Base-by-base conservation (phyloP, 2,888 invertebrate genomes). In the Glaucopsyche alexis region DNA sequence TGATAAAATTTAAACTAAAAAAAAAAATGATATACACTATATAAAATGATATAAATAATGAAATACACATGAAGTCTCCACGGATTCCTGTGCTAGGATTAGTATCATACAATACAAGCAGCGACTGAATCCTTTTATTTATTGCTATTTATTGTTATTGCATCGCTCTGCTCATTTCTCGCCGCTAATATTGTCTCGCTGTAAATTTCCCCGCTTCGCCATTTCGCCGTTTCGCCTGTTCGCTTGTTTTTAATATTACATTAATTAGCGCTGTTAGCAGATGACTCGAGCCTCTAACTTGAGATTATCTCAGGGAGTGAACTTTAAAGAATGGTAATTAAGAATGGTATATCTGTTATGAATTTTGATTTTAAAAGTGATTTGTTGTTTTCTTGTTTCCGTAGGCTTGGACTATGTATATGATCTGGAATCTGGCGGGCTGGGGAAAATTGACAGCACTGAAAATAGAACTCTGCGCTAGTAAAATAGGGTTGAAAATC, bases 141-240 rank as follows among this genome's bases (percentile, higher is more conserved):
- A 93, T 93, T 87, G 88, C 93, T 92, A 92, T 93, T 93, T 93
- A 93, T 93, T 93, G 92, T 93, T 93, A 93, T 93, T 92, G 91
- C 92, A 91, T 93, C 86, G 84, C 87, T 88, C 85, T 82, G 83
- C 87, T 89, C 90, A 90, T 90, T 90, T 87, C 90, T 89, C 90
- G 86, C 85, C 83, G 87, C 91, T 91, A 90, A 92, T 91, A 93
- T 91, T 87, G 90, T 91, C 90, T 90, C 88, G 86, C 83, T 87
- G 90, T 90, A 91, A 90, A 91, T 92, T 89, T 84, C 83, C 87
- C 89, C 60, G 60, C 16, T 14, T 90, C 88, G 89, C 81, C 85
- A 85, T 85, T 89, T 86, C 78, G 83, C 82, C 81, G 29, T 29
- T 89, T 86, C 78, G 83, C 82, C 81, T 81, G 66, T 66, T 81